Evolutionary conservation across 2,113 vertebrate species (phyloP), one percentile per base, ranked within the genome.

Genomic region (Pygoscelis adeliae): DNA sequence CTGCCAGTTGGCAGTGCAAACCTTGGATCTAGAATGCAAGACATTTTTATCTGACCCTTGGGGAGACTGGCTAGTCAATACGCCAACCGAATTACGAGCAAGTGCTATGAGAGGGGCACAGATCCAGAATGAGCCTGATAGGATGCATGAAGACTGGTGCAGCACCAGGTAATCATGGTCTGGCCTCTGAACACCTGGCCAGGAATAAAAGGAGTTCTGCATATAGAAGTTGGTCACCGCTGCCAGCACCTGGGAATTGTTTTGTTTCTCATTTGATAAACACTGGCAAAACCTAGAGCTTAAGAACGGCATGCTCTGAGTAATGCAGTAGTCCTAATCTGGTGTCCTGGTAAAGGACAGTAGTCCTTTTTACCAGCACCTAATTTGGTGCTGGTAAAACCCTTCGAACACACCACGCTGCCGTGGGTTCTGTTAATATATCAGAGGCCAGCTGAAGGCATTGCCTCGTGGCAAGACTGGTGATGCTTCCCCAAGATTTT

Each of bases 321-420:
- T 25, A 29, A 22, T 25, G 38, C 13, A 12, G 13, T 3, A 26
- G 13, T 34, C 47, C 71, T 47, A 11, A 38, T 7, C 10, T n/a
- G 47, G 66, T 66, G 44, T 42, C 42, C 19, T 40, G 32, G 18
- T 20, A 15, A 58, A 56, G 42, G 42, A 42, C 42, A 42, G 42
- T 42, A 42, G 42, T 42, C 42, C 42, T 42, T 42, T 42, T 42
- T 42, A 42, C 42, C 42, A 42, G 42, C 42, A 42, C 47, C 71
- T 47, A 11, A 38, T 7, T 6, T n/a, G 47, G 66, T 66, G 44
- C 19, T 40, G 32, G 18, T 20, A 15, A 58, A 56, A 7, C 65
- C 47, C 25, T 42, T 13, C 0, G 0, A 46, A 19, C 27, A 15
- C 56, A 25, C 20, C 62, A 3, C 1, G 0, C 47, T 74, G 61